phyloP scores from a whole-genome alignment of 2,888 invertebrate genomes.

The Melieria omissa region DNA sequence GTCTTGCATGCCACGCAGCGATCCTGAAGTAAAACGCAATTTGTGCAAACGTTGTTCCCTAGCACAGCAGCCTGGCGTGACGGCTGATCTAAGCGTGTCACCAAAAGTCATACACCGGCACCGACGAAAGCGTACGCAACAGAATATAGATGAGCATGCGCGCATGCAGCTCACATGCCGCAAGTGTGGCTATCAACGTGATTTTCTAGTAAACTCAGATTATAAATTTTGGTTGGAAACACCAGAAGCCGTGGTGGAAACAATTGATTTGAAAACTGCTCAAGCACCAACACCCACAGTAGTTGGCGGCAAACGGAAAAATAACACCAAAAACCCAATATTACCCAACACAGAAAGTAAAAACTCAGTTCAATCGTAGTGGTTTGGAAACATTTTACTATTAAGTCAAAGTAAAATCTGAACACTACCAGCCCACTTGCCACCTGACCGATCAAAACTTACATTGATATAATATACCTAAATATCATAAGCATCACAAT shows the following conservation, averaged over 20 bases:
- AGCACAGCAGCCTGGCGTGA: slow-evolving; percentile 57
- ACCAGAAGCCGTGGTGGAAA: slow-evolving; percentile 54
- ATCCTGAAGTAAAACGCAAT: slow-evolving; percentile 61
- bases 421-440: too few species aligned
- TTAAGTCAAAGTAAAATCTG: too few species aligned
- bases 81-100: slow-evolving; percentile 50
- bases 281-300: background rate
- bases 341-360: background rate
- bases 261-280: slow-evolving; percentile 15
- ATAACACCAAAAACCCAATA: background rate
- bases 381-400: too few species aligned
- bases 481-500: too few species aligned
- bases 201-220: slow-evolving; percentile 53
- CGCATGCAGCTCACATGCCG: slow-evolving; percentile 53
- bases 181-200: slow-evolving; percentile 54
- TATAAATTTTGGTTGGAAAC: slow-evolving; percentile 64
- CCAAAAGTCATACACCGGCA: background rate
- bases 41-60: slow-evolving; percentile 63
- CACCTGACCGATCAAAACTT: too few species aligned
- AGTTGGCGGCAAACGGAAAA: background rate
- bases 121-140: background rate
- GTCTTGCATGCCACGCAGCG: slow-evolving; percentile 48
- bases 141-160: slow-evolving; percentile 40
- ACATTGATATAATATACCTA: too few species aligned
- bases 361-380: background rate